Evolutionary conservation across 2,888 invertebrate genomes (phyloP).

Genomic region (Neoaliturus tenellus): DNA sequence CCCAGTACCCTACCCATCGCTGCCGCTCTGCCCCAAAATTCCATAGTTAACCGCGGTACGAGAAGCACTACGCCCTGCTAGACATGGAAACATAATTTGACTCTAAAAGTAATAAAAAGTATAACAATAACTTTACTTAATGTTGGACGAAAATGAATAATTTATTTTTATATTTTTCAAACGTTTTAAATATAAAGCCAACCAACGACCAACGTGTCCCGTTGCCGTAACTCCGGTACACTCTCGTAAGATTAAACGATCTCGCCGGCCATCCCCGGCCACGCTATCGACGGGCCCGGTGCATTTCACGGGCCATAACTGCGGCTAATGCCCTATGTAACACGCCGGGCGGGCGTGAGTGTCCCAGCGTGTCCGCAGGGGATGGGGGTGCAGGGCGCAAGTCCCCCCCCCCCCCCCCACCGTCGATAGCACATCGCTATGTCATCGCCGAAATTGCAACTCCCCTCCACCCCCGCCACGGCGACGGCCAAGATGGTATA

Average conservation of each 20-base stretch:
- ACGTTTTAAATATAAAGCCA: no score
- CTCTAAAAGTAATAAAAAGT: no score
- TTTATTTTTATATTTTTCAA: no score
- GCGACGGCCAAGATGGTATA: not conserved
- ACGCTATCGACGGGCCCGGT: not conserved
- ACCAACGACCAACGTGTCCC: no score
- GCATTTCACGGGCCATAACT: slow-evolving; percentile 5
- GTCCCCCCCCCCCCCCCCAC: not conserved
- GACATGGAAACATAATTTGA: no score
- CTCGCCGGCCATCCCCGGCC: not conserved
- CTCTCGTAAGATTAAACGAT: not conserved
- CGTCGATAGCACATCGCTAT: slow-evolving; percentile 14
- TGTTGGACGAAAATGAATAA: no score
- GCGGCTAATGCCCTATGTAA: slow-evolving; percentile 13
- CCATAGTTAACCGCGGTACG: no score
- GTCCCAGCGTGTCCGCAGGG: not conserved
- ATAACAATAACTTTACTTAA: no score
- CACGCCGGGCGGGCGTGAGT: not conserved
- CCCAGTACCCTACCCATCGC: no score
- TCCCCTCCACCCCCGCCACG: not conserved
- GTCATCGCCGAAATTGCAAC: slow-evolving; percentile 31
- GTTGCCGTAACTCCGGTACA: no score
- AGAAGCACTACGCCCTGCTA: no score
- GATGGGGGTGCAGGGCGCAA: not conserved
- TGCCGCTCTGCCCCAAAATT: no score